Conservation (phyloP, 2,113 vertebrate species). For the Myotis davidii region DNA sequence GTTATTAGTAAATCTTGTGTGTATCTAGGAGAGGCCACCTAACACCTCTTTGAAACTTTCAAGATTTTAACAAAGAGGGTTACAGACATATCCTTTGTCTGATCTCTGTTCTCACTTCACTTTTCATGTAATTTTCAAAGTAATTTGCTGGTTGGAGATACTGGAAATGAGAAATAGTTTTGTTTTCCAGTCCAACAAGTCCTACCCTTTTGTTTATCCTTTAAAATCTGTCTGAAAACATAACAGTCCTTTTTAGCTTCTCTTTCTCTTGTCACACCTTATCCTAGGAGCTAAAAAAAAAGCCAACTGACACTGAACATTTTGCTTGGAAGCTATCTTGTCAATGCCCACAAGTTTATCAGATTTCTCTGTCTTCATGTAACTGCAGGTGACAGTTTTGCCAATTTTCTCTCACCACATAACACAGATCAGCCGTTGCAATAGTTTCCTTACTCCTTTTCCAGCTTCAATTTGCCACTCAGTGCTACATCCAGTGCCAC, state of each 20-base stretch:
- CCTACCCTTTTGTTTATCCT: not conserved
- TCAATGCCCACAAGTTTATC: not conserved
- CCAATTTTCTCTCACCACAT: not conserved
- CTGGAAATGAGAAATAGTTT: not conserved
- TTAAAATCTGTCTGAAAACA: not conserved
- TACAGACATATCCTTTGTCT: not conserved
- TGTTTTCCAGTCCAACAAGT: not conserved
- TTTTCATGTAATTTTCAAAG: conserved; percentile 24
- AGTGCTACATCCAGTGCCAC: not conserved
- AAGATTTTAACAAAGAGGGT: not conserved
- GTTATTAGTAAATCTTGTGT: not conserved
- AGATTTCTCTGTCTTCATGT: not conserved
- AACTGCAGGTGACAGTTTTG: not conserved
- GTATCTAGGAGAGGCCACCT: not conserved
- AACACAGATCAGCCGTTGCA: not conserved
- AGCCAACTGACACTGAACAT: not conserved
- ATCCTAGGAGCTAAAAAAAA: conserved; percentile 15
- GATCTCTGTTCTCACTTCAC: not conserved
- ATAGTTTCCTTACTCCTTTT: not conserved
- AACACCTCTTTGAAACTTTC: not conserved
- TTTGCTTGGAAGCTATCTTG: not conserved
- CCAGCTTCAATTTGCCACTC: not conserved
- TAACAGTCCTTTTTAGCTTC: not conserved
- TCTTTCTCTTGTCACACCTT: not conserved
- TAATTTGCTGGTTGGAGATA: not conserved